Percentiles rank a stretch among this genome's conserved stretches.
These are phyloP conservation scores for Cyrtonyx montezumae DNA, from an alignment of 2,113 vertebrate species.

Conservation along the genomic window DNA sequence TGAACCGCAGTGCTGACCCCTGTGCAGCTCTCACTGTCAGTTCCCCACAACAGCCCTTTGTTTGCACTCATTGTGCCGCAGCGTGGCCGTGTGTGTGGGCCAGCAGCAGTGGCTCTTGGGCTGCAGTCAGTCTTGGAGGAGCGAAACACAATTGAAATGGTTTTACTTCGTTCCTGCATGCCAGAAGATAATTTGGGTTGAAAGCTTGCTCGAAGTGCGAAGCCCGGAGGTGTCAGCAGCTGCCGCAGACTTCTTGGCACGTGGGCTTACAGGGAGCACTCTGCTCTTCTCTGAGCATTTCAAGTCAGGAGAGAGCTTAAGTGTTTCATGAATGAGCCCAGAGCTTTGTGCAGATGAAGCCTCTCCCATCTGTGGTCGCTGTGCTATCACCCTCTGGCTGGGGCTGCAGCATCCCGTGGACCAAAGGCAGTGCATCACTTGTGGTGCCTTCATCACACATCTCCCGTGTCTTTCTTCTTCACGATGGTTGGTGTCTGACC, in stretches of 20 bases:
- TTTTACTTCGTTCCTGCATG: neutral
- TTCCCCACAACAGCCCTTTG: neutral
- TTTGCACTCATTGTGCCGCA: neutral
- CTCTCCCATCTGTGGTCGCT: neutral
- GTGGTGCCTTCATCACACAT: neutral
- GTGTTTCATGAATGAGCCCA: neutral
- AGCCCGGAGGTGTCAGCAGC: neutral
- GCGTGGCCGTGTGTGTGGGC: fast-evolving
- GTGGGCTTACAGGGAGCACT: neutral
- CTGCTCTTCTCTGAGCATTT: neutral
- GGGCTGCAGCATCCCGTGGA: fast-evolving
- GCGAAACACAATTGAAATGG: neutral
- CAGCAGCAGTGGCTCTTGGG: neutral
- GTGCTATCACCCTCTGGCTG: neutral
- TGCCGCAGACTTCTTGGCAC: neutral
- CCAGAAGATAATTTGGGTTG: neutral
- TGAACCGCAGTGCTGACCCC: neutral
- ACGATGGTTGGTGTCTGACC: neutral
- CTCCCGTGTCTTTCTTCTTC: neutral
- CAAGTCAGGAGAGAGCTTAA: neutral
- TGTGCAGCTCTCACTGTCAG: neutral
- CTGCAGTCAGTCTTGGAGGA: neutral
- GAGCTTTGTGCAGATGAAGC: neutral
- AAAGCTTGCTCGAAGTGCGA: neutral
- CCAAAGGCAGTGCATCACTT: neutral